Base-by-base conservation (phyloP, 2,797 vertebrate genomes). In the Naso thynnoides region DNA sequence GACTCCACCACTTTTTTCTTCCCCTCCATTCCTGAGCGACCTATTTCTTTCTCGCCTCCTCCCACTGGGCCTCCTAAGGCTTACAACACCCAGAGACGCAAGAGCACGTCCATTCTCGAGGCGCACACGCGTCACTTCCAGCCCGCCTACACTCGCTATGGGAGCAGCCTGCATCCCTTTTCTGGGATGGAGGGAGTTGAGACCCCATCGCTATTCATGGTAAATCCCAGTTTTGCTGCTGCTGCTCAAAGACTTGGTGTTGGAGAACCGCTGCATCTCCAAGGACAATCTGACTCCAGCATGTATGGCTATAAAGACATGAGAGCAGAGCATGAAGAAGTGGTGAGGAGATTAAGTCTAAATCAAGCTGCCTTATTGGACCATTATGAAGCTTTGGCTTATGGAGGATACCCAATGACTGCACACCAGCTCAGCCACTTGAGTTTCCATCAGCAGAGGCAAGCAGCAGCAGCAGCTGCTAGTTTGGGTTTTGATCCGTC, bases 101-200 rank as follows among this genome's bases (percentile, higher is more conserved):
- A 98, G 94, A 99, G 98, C 93, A 99, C 97, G 60, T 99, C 98
- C 79, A 96, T 98, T 93, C 94, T 99, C 79, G 98, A 99, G 94
- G 97, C 97, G 16, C 98, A 98, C 85, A 97, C 96, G 2, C 94
- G 95, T 57, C 97, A 98, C 79, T 96, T 97, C 80, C 97, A 98
- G 88, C 96, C 97, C 5, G 89, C 96, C 79, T 95, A 96, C 88
- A 92, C 96, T 73, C 95, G 96, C 88, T 93, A 95, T 29, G 96
- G 96, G 82, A 96, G 96, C 89, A 96, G 91, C 89, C 93, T 96
- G 86, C 95, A 96, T 83, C 95, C 96, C 26, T 95, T 95, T 73
- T 92, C 94, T 79, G 94, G 94, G 60, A 71, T 92, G 71, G 97
- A 95, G 87, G 87, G 90, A 56, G 89, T 93, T 31, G 91, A 91